Conservation (phyloP, 2,888 invertebrate genomes). For the Cantharis rufa region DNA sequence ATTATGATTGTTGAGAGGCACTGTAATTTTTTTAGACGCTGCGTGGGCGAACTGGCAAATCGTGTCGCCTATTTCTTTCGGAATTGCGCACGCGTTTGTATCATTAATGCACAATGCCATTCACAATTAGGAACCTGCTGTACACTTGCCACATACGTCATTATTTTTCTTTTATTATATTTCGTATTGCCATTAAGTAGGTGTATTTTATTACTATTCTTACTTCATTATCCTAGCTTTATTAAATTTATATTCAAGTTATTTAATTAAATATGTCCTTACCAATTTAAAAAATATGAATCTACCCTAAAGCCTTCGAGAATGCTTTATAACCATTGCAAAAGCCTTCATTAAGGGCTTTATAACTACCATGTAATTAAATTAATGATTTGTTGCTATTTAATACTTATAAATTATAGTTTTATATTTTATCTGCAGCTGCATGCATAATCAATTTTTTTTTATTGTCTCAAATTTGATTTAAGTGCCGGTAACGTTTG, state of each 20-base stretch:
- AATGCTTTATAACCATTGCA: not conserved
- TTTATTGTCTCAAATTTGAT: not conserved
- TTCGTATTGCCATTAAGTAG: conserved; percentile 29
- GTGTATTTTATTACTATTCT: conserved; percentile 37
- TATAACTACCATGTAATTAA: not conserved
- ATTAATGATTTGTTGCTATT: not conserved
- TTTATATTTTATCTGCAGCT: not conserved
- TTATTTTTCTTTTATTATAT: conserved; percentile 29
- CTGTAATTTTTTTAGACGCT: conserved; percentile 24
- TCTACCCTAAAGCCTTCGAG: not conserved
- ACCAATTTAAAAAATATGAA: not conserved
- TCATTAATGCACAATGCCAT: conserved; percentile 39
- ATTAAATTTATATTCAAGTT: conserved; percentile 19
- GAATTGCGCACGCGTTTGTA: conserved; percentile 32
- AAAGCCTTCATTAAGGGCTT: not conserved
- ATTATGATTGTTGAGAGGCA: conserved; percentile 20
- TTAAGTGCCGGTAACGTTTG: not conserved
- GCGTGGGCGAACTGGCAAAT: conserved; percentile 33
- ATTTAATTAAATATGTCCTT: not conserved
- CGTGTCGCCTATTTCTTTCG: conserved; percentile 29
- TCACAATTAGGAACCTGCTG: conserved; percentile 37
- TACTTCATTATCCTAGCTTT: conserved; percentile 31
- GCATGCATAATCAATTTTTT: not conserved
- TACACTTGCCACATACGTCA: conserved; percentile 35
- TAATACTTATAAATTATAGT: not conserved